These are phyloP conservation scores for Gonatopus flavifemur DNA, from an alignment of 1,140 invertebrate species.

Conservation along the genomic window DNA sequence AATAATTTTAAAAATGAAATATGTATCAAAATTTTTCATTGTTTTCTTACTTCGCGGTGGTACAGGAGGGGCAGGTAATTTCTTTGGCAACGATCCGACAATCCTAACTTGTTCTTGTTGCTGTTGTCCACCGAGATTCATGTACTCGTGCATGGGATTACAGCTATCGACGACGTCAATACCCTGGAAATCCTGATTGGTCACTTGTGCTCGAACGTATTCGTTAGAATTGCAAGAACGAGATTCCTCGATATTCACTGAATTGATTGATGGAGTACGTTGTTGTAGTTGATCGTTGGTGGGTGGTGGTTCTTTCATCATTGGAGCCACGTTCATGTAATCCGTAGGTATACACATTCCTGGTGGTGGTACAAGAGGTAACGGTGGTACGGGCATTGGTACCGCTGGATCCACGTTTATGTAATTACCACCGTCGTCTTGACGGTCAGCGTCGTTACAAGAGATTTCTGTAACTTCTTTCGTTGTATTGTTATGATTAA, in stretches of 20 bases:
- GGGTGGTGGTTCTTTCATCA: not conserved
- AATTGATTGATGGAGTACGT: too few relatives aligned
- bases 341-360: constrained; percentile 49
- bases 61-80: constrained; percentile 43
- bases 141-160: constrained; percentile 39
- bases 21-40: constrained; percentile 24
- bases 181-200: not conserved
- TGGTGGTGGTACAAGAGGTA: constrained; percentile 28
- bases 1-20: not conserved
- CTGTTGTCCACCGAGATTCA: constrained; percentile 37
- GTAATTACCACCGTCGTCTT: constrained; percentile 27
- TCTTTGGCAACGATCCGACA: constrained; percentile 34
- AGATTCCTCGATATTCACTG: too few relatives aligned
- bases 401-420: constrained; percentile 27
- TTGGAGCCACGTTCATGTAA: constrained; percentile 33
- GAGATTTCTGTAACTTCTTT: too few relatives aligned
- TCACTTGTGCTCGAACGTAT: constrained; percentile 4
- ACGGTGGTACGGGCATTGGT: constrained; percentile 10
- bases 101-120: constrained; percentile 26
- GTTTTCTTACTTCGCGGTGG: constrained; percentile 43
- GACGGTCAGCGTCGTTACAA: not conserved
- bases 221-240: not conserved
- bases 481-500: not conserved
- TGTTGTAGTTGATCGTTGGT: too few relatives aligned
- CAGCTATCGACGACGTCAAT: constrained; percentile 24